Evolutionary conservation across 2,113 vertebrate species (phyloP).

Genomic region (Picathartes gymnocephalus): DNA sequence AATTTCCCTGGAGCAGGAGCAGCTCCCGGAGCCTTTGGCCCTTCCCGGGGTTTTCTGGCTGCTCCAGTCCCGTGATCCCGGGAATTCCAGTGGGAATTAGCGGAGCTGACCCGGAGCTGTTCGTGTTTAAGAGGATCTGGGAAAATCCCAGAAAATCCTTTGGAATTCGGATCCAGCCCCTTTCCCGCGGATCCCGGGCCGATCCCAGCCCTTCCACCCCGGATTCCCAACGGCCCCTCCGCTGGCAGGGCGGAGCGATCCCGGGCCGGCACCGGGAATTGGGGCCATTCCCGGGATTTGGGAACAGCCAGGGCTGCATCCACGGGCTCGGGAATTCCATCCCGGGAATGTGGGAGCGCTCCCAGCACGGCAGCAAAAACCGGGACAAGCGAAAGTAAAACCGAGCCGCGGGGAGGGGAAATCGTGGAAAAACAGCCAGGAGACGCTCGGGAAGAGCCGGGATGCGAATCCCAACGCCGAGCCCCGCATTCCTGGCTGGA

Average conservation of each 20-base stretch:
- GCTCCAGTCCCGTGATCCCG: neutral
- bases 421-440: neutral
- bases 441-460: neutral
- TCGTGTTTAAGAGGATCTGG: neutral
- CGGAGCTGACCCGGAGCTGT: neutral
- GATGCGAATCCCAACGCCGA: neutral
- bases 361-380: no score
- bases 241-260: no score
- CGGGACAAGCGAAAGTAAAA: no score
- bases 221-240: no score
- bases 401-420: neutral
- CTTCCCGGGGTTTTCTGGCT: neutral
- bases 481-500: neutral
- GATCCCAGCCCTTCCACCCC: no score
- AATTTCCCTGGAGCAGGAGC: no score
- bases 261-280: neutral
- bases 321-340: neutral
- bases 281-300: neutral
- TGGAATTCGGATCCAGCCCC: neutral
- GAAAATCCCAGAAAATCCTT: neutral
- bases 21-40: neutral
- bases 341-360: no score
- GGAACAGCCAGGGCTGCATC: no score
- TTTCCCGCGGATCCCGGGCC: no score
- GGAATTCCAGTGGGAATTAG: neutral